These are phyloP conservation scores for Trichopoda pennipes DNA, from an alignment of 2,888 invertebrate species.

Conservation along the genomic window DNA sequence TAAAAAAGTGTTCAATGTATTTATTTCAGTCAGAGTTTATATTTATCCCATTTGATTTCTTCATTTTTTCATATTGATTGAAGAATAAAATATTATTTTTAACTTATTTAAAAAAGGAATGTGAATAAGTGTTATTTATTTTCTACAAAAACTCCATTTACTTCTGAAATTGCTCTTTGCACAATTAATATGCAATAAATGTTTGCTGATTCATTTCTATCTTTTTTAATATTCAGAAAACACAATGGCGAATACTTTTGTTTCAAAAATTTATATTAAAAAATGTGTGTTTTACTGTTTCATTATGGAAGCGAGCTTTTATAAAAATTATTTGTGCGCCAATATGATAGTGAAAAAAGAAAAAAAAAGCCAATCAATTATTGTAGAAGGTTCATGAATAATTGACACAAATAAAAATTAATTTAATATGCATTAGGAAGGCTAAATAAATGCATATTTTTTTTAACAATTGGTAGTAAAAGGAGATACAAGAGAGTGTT, in stretches of 20 bases:
- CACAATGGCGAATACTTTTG: not conserved
- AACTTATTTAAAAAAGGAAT: not conserved
- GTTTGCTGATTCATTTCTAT: not conserved
- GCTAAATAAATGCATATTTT: not conserved
- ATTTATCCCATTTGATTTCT: too few species aligned
- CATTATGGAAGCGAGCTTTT: not conserved
- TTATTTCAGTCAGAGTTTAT: too few species aligned
- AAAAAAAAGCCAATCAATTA: not conserved
- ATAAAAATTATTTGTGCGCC: not conserved
- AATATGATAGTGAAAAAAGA: not conserved
- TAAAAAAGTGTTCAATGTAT: too few species aligned
- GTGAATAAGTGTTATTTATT: not conserved
- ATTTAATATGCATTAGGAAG: not conserved
- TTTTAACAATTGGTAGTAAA: too few species aligned
- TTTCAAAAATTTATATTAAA: conserved; percentile 4
- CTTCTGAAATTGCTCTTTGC: conserved; percentile 1
- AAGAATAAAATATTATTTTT: not conserved
- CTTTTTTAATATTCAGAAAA: not conserved
- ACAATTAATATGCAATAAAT: not conserved
- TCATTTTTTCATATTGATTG: not conserved
- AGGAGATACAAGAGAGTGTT: too few species aligned
- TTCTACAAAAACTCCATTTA: not conserved
- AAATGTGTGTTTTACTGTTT: not conserved
- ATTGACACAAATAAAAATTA: not conserved
- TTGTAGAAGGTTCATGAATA: too few species aligned